A percentile compares a stretch with the other conserved stretches of the same genome.
Conservation (phyloP, 1,140 invertebrate species). For the Paramacrobiotus metropolitanus region DNA sequence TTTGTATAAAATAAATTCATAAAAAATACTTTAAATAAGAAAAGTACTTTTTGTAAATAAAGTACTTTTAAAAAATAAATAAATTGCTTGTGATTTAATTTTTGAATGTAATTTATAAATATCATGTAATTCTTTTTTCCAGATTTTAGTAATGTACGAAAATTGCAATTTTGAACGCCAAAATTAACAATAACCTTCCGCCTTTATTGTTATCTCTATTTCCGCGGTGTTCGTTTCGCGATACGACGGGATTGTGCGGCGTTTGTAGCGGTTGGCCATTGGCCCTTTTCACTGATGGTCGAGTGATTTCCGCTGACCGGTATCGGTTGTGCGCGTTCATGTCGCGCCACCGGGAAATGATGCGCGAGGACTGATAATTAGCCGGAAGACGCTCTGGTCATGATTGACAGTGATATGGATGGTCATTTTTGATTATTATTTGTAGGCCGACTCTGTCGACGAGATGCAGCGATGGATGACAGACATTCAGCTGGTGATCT, state of each 20-base stretch:
- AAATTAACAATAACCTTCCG: too few species aligned
- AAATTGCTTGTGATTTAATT: too few species aligned
- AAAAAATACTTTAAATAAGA: too few species aligned
- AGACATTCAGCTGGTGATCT: neutral
- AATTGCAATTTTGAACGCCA: too few species aligned
- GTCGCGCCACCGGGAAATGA: neutral
- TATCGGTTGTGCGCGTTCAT: neutral
- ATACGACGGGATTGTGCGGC: neutral
- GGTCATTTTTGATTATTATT: neutral
- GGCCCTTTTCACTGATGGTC: neutral
- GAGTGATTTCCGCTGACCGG: neutral
- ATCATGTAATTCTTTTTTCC: too few species aligned
- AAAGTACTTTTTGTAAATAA: too few species aligned
- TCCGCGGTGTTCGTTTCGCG: too few species aligned
- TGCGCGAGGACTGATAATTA: neutral
- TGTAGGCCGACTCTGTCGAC: neutral
- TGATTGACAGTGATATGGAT: neutral
- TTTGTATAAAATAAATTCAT: too few species aligned
- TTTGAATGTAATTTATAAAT: too few species aligned
- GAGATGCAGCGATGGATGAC: neutral
- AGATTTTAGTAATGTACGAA: too few species aligned
- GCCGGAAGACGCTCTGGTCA: neutral
- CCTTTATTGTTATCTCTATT: too few species aligned
- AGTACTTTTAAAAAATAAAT: too few species aligned
- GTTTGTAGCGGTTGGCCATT: neutral